A percentile compares a stretch with the other conserved stretches of the same genome.
These are phyloP conservation scores for Drosophila orena DNA, from an alignment of 1,140 invertebrate species.

Conservation along the genomic window DNA sequence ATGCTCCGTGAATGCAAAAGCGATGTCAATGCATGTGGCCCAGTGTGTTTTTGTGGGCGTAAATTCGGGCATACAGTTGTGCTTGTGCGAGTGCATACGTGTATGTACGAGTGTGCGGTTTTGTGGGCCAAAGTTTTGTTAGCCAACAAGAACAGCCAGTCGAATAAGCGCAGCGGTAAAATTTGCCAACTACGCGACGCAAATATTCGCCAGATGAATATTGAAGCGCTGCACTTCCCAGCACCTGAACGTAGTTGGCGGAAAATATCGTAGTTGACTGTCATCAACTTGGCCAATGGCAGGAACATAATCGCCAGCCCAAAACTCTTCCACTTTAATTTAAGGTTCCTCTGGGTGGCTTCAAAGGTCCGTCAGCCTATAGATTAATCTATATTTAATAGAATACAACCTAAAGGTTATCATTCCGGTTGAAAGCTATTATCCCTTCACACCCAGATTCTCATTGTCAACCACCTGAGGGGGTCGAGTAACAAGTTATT, in stretches of 20 bases:
- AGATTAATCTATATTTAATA: no score
- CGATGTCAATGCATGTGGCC: constrained; percentile 51
- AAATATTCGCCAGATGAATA: constrained; percentile 42
- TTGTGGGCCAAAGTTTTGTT: constrained; percentile 42
- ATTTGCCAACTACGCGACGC: constrained; percentile 33
- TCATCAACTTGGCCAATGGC: constrained; percentile 28
- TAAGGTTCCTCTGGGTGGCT: not conserved
- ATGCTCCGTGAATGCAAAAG: constrained; percentile 74
- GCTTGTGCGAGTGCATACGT: not conserved
- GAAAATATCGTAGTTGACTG: constrained; percentile 20
- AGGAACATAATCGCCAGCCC: constrained; percentile 2
- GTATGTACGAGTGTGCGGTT: constrained; percentile 18
- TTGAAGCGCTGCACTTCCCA: constrained; percentile 33
- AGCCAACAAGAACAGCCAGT: constrained; percentile 40
- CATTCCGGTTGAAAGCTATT: not conserved
- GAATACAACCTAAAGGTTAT: no score
- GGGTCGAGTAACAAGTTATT: constrained; percentile 1
- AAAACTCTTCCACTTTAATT: constrained; percentile 3
- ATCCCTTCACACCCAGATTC: no score
- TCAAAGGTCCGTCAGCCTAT: no score
- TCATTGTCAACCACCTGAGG: not conserved
- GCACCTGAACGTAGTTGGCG: constrained; percentile 28
- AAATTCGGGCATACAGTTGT: not conserved
- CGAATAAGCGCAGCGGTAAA: constrained; percentile 19
- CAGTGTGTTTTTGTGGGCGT: constrained; percentile 9